A percentile compares a stretch with the other conserved stretches of the same genome.
These are phyloP conservation scores for Sylvia borin DNA, from an alignment of 2,797 vertebrate genomes.

Conservation along the genomic window DNA sequence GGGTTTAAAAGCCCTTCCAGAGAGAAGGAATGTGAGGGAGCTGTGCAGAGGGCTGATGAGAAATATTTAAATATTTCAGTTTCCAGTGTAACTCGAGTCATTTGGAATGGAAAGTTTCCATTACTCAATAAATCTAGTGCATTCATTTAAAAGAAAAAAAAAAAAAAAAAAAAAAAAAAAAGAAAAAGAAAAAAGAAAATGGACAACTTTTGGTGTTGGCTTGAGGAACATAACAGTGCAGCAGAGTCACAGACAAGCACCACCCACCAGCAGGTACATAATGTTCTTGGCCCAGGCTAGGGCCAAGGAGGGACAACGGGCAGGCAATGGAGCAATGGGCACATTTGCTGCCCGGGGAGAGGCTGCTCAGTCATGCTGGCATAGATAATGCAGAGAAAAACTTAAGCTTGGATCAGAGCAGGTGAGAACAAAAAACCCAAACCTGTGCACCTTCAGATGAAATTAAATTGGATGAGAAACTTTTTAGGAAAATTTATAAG, in stretches of 20 bases:
- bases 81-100: slow-evolving; percentile 14
- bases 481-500: neutral
- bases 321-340: neutral
- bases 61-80: slow-evolving; percentile 21
- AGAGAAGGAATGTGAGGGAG: neutral
- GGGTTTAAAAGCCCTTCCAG: neutral
- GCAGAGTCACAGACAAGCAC: neutral
- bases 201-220: neutral
- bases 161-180: neutral
- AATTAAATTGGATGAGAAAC: neutral
- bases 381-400: neutral
- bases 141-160: neutral
- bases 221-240: neutral
- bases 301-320: neutral
- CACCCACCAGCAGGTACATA: slow-evolving; percentile 34
- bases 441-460: neutral
- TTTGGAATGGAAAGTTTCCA: slow-evolving; percentile 53
- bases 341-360: neutral
- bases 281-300: slow-evolving; percentile 10
- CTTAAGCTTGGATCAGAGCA: neutral
- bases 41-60: neutral
- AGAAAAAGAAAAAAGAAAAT: neutral
- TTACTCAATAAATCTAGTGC: slow-evolving; percentile 41
- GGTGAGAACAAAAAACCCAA: neutral
- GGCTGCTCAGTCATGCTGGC: neutral